A percentile compares a stretch with the other conserved stretches of the same genome.
phyloP scores from a whole-genome alignment of 2,888 invertebrate genomes.

The Eupeodes latifasciatus region DNA sequence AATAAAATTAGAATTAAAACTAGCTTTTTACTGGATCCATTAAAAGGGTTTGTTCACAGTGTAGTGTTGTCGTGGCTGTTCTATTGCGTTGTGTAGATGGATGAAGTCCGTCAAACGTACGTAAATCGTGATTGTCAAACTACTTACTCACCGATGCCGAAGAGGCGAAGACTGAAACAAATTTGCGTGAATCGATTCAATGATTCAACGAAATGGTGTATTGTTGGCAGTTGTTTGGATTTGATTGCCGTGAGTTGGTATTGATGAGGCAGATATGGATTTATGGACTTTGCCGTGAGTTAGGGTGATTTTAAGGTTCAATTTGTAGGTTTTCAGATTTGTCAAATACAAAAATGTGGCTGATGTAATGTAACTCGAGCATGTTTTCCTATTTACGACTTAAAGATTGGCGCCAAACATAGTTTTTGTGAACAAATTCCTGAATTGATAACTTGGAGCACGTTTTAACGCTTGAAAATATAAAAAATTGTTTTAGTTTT shows the following conservation, averaged over 20 bases:
- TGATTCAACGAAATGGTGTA: slow-evolving; percentile 61
- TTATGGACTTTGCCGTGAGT: slow-evolving; percentile 63
- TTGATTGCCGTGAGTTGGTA: slow-evolving; percentile 53
- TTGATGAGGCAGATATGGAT: slow-evolving; percentile 69
- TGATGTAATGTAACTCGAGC: slow-evolving; percentile 46
- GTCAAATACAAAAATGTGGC: slow-evolving; percentile 37
- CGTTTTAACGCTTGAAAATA: background rate
- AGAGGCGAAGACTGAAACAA: slow-evolving; percentile 45
- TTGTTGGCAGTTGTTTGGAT: slow-evolving; percentile 56
- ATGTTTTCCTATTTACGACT: slow-evolving; percentile 13
- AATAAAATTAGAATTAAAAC: slow-evolving; percentile 41
- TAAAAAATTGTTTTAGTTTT: background rate
- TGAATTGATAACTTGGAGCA: slow-evolving; percentile 31
- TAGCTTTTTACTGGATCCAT: slow-evolving; percentile 8
- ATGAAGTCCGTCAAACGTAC: slow-evolving; percentile 61
- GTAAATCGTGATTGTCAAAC: slow-evolving; percentile 63
- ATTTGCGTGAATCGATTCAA: slow-evolving; percentile 73
- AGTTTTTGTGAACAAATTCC: background rate
- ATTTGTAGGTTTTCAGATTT: slow-evolving; percentile 53
- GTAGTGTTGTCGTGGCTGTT: too few species aligned
- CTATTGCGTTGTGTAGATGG: slow-evolving; percentile 12
- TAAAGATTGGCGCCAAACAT: slow-evolving; percentile 70
- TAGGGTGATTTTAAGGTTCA: slow-evolving; percentile 63
- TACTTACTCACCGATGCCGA: slow-evolving; percentile 1
- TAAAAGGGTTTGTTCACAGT: slow-evolving; percentile 53